Evolutionary conservation across 2,797 vertebrate genomes (phyloP).

Genomic region (Premnoplex brunnescens): DNA sequence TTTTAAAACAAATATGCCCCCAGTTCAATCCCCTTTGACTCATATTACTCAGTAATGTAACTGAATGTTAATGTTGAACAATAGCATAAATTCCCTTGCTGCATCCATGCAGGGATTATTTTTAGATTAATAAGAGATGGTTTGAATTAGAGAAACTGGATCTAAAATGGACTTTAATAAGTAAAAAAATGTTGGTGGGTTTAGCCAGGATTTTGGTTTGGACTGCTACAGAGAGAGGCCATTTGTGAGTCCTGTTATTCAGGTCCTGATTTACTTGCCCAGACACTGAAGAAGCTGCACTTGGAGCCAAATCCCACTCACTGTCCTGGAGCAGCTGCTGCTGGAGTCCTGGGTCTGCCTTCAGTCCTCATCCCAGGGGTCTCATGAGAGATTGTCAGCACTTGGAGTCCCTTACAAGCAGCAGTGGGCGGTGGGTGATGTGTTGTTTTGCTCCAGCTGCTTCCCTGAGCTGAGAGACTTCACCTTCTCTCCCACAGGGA

Average conservation of each 20-base stretch:
- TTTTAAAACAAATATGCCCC: conserved; percentile 37
- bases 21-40: conserved; percentile 19
- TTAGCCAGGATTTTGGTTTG: conserved; percentile 9
- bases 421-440: fast-evolving
- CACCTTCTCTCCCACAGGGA: not conserved
- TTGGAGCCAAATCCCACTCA: not conserved
- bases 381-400: not conserved
- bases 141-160: conserved; percentile 52
- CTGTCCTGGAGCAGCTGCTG: not conserved
- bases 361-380: not conserved
- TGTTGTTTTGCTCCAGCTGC: not conserved
- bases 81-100: not conserved
- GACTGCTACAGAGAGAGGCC: not conserved
- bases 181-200: not conserved
- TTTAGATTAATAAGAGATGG: conserved; percentile 33
- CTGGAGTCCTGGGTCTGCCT: not conserved
- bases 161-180: not conserved
- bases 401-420: not conserved
- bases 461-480: not conserved
- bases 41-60: not conserved
- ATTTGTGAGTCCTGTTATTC: not conserved
- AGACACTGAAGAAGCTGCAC: not conserved
- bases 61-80: not conserved
- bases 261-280: not conserved
- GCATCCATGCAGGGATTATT: not conserved